Evolutionary conservation across 2,113 vertebrate species (phyloP).

Genomic region (Phaethon lepturus): DNA sequence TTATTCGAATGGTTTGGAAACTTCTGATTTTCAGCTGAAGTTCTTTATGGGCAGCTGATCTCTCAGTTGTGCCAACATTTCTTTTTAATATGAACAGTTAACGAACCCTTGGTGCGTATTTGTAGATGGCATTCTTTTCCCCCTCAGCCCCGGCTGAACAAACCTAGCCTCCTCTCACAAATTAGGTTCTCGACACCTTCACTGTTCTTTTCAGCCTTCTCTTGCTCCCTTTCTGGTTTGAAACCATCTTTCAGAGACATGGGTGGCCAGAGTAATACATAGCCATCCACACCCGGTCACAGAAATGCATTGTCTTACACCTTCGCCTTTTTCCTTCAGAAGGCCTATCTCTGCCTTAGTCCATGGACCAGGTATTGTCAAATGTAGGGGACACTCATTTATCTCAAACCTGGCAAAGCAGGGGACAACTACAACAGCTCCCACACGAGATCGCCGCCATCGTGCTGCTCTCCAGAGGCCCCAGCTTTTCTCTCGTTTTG

Average conservation of each 20-base stretch:
- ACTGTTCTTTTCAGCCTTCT: not conserved
- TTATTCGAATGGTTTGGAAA: not conserved
- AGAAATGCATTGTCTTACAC: not conserved
- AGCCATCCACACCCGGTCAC: not conserved
- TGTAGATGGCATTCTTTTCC: not conserved
- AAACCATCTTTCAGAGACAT: not conserved
- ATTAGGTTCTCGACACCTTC: not conserved
- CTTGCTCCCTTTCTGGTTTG: not conserved
- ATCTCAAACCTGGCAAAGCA: not conserved
- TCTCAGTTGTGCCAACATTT: not conserved
- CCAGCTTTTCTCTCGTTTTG: not conserved
- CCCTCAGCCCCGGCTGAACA: not conserved
- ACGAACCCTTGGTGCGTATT: not conserved
- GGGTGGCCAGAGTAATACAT: not conserved
- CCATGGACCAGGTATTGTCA: not conserved
- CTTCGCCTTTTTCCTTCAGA: not conserved
- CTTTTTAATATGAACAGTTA: not conserved
- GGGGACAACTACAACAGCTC: not conserved
- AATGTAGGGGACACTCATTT: not conserved
- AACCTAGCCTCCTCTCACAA: not conserved
- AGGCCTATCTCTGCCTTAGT: not conserved
- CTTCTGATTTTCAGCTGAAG: not conserved
- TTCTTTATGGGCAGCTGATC: not conserved
- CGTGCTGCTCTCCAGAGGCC: not conserved
- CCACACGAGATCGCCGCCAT: fast-evolving